A percentile compares a stretch with the other conserved stretches of the same genome.
These are phyloP conservation scores for Pelecanus crispus DNA, from an alignment of 2,113 vertebrate genomes.

Conservation along the genomic window DNA sequence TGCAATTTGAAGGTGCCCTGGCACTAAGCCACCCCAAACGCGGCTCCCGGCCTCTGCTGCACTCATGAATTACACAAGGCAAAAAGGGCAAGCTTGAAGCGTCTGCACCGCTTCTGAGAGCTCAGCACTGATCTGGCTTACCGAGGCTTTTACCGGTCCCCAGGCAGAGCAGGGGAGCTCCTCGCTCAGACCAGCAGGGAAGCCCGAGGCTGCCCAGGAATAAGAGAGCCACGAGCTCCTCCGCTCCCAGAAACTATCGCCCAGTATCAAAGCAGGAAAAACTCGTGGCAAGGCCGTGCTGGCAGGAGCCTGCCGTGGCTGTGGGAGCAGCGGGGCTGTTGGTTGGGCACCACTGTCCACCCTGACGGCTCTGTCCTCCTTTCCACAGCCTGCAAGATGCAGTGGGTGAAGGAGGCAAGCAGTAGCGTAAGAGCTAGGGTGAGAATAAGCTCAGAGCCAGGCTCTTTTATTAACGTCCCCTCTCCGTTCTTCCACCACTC, in stretches of 20 bases:
- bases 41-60: neutral
- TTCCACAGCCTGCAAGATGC: neutral
- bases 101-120: neutral
- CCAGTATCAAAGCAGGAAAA: neutral
- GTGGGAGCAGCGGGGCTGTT: accelerated
- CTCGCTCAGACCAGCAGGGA: accelerated
- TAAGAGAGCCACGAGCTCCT: accelerated
- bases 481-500: neutral
- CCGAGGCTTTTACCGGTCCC: neutral
- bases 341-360: neutral
- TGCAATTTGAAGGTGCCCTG: neutral
- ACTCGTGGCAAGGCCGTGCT: neutral
- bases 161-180: neutral
- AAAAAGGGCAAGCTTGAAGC: neutral
- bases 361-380: accelerated
- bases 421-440: neutral
- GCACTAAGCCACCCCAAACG: neutral
- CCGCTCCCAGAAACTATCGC: neutral
- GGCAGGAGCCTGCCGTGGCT: neutral
- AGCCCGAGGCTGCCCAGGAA: neutral
- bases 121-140: neutral
- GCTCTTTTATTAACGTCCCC: neutral
- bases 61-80: neutral
- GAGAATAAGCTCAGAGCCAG: neutral
- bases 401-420: neutral